Evolutionary conservation across 2,888 invertebrate genomes (phyloP).

Genomic region (Pyrrhia umbra): DNA sequence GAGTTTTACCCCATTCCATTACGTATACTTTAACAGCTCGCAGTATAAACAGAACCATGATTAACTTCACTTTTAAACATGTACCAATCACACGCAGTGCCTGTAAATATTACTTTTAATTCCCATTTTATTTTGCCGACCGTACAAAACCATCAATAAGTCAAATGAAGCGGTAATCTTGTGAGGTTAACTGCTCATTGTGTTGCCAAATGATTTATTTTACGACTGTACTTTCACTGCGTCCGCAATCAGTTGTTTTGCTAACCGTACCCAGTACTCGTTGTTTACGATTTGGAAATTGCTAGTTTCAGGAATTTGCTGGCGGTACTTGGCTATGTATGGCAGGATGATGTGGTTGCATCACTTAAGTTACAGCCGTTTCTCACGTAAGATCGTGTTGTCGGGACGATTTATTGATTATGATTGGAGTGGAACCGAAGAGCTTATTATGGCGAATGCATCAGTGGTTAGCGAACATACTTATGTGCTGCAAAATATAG

Average conservation of each 20-base stretch:
- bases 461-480: not conserved
- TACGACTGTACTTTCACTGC: slow-evolving; percentile 82
- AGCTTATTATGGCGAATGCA: slow-evolving; percentile 1
- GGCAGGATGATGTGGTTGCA: slow-evolving; percentile 44
- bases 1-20: slow-evolving; percentile 17
- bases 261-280: slow-evolving; percentile 62
- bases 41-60: slow-evolving; percentile 37
- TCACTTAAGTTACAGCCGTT: slow-evolving; percentile 41
- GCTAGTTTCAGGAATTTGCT: slow-evolving; percentile 57
- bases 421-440: slow-evolving; percentile 32
- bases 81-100: slow-evolving; percentile 53
- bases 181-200: slow-evolving; percentile 82
- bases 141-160: slow-evolving; percentile 75
- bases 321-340: slow-evolving; percentile 49
- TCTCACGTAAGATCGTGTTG: slow-evolving; percentile 54
- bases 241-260: slow-evolving; percentile 64
- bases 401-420: slow-evolving; percentile 32
- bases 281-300: slow-evolving; percentile 73
- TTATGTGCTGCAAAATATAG: not conserved
- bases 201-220: slow-evolving; percentile 83
- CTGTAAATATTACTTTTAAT: slow-evolving; percentile 58
- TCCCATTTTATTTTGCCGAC: slow-evolving; percentile 66
- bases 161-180: slow-evolving; percentile 81
- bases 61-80: slow-evolving; percentile 43
- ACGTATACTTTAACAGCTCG: slow-evolving; percentile 3